These are phyloP conservation scores for Ceratotherium simum DNA, from an alignment of 2,113 vertebrate species.

Conservation along the genomic window DNA sequence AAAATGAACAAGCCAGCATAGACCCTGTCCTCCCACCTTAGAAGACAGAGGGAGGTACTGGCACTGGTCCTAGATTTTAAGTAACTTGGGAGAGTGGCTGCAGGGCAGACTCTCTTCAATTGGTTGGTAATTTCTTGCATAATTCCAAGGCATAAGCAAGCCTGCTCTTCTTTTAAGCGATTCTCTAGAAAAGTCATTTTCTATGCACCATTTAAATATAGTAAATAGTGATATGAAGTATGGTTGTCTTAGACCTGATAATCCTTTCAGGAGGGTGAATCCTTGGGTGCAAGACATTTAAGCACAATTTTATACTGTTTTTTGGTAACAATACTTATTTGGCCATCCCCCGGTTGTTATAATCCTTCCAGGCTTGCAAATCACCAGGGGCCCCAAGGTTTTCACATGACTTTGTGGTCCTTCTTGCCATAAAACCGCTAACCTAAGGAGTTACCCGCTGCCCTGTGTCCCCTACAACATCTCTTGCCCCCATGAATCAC, in stretches of 20 bases:
- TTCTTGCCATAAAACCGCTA: neutral
- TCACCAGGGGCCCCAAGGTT: neutral
- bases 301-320: neutral
- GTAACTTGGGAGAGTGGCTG: neutral
- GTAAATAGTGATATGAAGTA: neutral
- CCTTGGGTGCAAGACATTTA: neutral
- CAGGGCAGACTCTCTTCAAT: neutral
- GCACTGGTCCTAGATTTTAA: neutral
- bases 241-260: neutral
- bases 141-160: neutral
- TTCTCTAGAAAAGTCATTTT: neutral
- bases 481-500: neutral
- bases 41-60: neutral
- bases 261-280: neutral
- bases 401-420: neutral
- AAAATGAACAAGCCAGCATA: neutral
- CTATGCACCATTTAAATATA: neutral
- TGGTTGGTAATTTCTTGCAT: neutral
- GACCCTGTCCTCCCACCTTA: too few species aligned
- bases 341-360: neutral
- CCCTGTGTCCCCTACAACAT: neutral
- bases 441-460: neutral
- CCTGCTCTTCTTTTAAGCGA: neutral
- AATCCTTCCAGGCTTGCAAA: neutral
- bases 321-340: neutral